A percentile compares a stretch with the other conserved stretches of the same genome.
Conservation (phyloP, 2,888 invertebrate genomes). For the Standfussiana lucernea region DNA sequence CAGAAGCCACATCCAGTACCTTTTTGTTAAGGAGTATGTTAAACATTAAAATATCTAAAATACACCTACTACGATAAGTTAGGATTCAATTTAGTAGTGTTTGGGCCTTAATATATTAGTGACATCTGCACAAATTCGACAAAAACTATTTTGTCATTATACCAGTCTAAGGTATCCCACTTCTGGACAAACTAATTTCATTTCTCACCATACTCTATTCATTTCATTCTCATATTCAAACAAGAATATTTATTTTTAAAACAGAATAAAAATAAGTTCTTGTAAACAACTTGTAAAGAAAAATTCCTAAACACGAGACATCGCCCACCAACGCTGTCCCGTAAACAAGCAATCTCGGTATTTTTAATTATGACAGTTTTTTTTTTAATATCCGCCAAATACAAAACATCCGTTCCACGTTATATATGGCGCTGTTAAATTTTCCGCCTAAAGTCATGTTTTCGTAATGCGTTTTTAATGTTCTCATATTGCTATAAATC, state of each 20-base stretch:
- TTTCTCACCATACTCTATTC: background rate
- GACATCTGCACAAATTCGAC: background rate
- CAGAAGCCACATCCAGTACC: background rate
- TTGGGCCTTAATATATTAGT: background rate
- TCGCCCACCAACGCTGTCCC: conserved; percentile 15
- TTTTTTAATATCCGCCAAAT: conserved; percentile 71
- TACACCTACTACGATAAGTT: background rate
- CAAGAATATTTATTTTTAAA: background rate
- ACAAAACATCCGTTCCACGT: conserved; percentile 82
- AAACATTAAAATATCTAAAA: background rate
- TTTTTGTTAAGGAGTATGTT: background rate
- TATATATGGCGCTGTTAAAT: conserved; percentile 86
- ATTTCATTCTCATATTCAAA: background rate
- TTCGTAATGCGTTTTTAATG: conserved; percentile 91
- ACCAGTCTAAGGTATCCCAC: background rate
- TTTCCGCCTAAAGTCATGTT: conserved; percentile 89
- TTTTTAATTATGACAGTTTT: conserved; percentile 59
- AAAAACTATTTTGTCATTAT: background rate
- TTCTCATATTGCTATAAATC: conserved; percentile 90
- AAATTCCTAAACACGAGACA: conserved; percentile 13
- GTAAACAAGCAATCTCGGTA: conserved; percentile 55
- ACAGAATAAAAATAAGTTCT: background rate
- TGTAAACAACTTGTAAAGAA: conserved; percentile 22
- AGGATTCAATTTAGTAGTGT: background rate
- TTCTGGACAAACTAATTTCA: background rate